Evolutionary conservation across 2,797 vertebrate genomes (phyloP).

Genomic region (Lacerta bilineata): DNA sequence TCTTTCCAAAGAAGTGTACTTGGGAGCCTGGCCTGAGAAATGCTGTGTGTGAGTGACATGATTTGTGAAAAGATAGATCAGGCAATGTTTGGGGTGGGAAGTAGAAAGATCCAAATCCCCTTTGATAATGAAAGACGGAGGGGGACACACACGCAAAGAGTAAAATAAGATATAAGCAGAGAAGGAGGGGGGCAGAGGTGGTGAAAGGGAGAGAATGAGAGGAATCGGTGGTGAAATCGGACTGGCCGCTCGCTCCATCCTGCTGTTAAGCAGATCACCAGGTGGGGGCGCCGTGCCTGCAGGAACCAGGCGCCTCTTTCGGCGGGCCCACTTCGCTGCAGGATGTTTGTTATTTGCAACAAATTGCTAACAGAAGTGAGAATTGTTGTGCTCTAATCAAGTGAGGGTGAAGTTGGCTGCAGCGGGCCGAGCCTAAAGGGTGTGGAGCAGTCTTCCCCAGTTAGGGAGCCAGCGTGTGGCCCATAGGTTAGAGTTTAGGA

Average conservation of each 20-base stretch:
- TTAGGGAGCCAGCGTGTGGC: conserved; percentile 49
- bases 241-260: conserved; percentile 49
- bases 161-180: conserved; percentile 22
- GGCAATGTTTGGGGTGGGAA: background rate
- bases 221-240: conserved; percentile 28
- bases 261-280: conserved; percentile 24
- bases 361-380: conserved; percentile 59
- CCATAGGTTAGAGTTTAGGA: conserved; percentile 38
- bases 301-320: conserved; percentile 36
- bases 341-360: conserved; percentile 53
- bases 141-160: accelerated
- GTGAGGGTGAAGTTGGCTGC: conserved; percentile 51
- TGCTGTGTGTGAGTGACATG: background rate
- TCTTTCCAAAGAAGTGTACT: background rate
- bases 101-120: background rate
- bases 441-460: conserved; percentile 47
- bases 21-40: background rate
- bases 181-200: conserved; percentile 36
- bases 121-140: background rate
- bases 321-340: conserved; percentile 16
- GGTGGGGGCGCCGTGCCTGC: background rate
- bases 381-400: conserved; percentile 27
- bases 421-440: conserved; percentile 23
- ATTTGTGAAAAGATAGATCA: background rate
- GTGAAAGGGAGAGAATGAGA: conserved; percentile 21